Base-by-base conservation (phyloP, 2,113 vertebrate genomes). In the Puma concolor region DNA sequence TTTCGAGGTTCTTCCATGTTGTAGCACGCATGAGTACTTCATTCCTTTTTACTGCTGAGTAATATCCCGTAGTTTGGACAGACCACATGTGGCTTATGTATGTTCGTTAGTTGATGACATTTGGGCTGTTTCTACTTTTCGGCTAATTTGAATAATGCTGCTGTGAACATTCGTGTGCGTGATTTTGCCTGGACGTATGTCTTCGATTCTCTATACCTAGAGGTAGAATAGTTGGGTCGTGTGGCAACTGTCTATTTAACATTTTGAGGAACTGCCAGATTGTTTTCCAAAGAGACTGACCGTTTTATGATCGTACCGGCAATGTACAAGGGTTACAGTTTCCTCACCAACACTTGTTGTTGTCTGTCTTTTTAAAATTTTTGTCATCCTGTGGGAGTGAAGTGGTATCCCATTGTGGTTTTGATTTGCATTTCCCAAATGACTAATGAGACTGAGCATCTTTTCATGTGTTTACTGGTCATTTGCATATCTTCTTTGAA, bases 391-490 rank as follows among this genome's bases (percentile, higher is more conserved):
- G 27, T 33, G 86, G 80, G 85, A 71, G 48, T 48, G 63, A 80
- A 76, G 74, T 50, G 38, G 25, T 41, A 76, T 52, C 66, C 88
- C 50, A 4, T 10, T 76, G 71, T 81, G 87, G 66, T 85, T 95
- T 92, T 69, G 48, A 79, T 81, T 97, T 95, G 76, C 31, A 54
- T 91, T 88, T 84, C 66, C 64, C 64, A 83, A 38, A 36, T 63
- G 81, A 91, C 85, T 90, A 91, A 79, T n/a, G 77, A 80, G 9
- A 23, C 15, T 44, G 81, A 66, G 16, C 17, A 52, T 72, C 71
- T 95, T 94, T 54, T 69, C 36, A 66, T 71, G 12, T 91, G 80
- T 52, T 77, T 81, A 66, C 38, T 16, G 38, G 67, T 85, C 41
- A 36, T 94, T 85, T 92, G 72, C 74, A 25, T 76, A 76, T 41